Base-by-base conservation (phyloP, 2,888 invertebrate species). In the Cataglyphis rosenhaueri region DNA sequence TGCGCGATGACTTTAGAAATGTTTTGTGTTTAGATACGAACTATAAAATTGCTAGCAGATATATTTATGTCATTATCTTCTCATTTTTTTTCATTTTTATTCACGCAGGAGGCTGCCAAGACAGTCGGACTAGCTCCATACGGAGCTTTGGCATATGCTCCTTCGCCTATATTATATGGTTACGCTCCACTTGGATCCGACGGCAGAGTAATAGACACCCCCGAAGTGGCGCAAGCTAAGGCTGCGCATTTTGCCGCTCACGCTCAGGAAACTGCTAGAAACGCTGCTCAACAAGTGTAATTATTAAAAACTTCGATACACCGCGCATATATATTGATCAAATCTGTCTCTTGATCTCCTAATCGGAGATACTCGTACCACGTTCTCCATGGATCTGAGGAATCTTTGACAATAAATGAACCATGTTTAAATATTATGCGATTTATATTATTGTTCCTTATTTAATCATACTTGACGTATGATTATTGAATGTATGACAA, bases 141-240 rank as follows among this genome's bases (percentile, higher is more conserved):
- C 25, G 92, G 92, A 15, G 94, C 93, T n/a, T 86, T 93, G 48
- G 91, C 92, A 0, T 91, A 91, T 64, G 85, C 86, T 12, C 82
- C 90, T 21, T 75, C 90, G 8, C 66, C 66, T 32, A 91, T 92
- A 29, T 78, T 89, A 75, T 92, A 92, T 70, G 87, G 91, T 75
- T 92, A 92, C 83, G 93, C 93, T 4, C 93, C 93, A 29, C 87
- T 93, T 48, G 93, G 89, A 44, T 84, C 88, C 52, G 93, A 92
- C 71, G 93, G 93, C 21, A 91, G 91, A 76, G 93, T 93, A 59
- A 86, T 92, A 55, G 94, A 94, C 86, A 94, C 94, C 12, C 94
- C 93, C 29, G 94, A 94, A 87, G 94, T 94, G 4, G 92, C 92
- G 25, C 89, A 91, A 35, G 94, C 94, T 79, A 94, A 94, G 78